These are phyloP conservation scores for Indicator maculatus DNA, from an alignment of 2,113 vertebrate species.

Conservation along the genomic window DNA sequence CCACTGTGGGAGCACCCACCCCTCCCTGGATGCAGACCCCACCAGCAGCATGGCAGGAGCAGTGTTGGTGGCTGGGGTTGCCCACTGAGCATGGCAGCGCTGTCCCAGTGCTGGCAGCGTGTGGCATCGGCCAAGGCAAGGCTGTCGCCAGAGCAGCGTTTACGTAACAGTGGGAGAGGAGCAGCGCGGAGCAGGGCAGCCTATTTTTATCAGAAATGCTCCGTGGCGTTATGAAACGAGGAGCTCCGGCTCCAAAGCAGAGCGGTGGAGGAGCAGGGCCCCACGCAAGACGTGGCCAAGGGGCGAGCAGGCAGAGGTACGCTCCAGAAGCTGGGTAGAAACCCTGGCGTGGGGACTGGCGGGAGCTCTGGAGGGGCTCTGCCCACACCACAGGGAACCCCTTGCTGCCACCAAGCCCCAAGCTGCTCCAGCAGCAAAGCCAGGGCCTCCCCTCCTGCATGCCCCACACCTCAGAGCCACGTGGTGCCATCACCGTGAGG, in stretches of 20 bases:
- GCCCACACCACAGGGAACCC: background rate
- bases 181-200: constrained; percentile 13
- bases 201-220: constrained; percentile 54
- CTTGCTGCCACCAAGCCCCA: background rate
- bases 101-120: background rate
- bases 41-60: background rate
- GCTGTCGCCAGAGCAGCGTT: background rate
- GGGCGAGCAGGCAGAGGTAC: background rate
- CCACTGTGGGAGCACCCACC: fast-evolving
- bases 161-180: constrained; percentile 16
- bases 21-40: background rate
- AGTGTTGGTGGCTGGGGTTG: background rate
- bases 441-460: background rate
- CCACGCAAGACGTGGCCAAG: fast-evolving
- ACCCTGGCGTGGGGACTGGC: fast-evolving
- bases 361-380: background rate
- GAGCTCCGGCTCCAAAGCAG: background rate
- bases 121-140: background rate
- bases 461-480: background rate
- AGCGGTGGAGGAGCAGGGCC: background rate
- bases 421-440: background rate
- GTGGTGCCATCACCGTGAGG: background rate
- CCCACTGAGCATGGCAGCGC: fast-evolving
- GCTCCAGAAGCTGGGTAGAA: background rate
- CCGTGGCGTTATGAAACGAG: background rate